phyloP scores from a whole-genome alignment of 2,888 invertebrate genomes.

The Phaonia tiefii region DNA sequence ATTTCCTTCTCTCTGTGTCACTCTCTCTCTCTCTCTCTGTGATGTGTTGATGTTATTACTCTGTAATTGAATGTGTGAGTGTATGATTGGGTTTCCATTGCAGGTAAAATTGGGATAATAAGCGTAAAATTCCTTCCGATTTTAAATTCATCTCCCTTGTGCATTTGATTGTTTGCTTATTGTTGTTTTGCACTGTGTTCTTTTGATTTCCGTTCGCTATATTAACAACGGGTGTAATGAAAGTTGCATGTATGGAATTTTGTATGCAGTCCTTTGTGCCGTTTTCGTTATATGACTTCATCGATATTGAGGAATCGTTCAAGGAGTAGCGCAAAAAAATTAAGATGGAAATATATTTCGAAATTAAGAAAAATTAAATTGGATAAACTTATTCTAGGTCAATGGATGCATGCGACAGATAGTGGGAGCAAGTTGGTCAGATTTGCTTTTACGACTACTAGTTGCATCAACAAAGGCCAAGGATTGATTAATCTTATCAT shows the following conservation, averaged over 20 bases:
- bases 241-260: constrained; percentile 21
- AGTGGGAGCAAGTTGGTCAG: no score
- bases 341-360: neutral
- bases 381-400: no score
- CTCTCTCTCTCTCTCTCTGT: constrained; percentile 11
- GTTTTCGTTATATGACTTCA: neutral
- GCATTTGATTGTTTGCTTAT: constrained; percentile 10
- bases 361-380: no score
- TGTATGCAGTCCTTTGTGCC: neutral
- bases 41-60: neutral
- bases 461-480: no score
- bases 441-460: no score
- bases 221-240: constrained; percentile 51
- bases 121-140: constrained; percentile 38
- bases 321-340: neutral
- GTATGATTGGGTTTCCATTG: constrained; percentile 10
- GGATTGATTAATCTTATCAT: no score
- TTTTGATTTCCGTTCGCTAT: constrained; percentile 48
- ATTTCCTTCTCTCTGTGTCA: neutral
- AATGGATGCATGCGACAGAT: no score
- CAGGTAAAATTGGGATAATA: constrained; percentile 45
- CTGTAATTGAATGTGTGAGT: neutral
- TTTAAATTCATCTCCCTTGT: no score
- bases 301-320: constrained; percentile 1
- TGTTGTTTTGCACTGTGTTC: constrained; percentile 23